Evolutionary conservation across 53 echinoderm and acorn worm genomes (phyloP).

Genomic region (Holothuria leucospilota): DNA sequence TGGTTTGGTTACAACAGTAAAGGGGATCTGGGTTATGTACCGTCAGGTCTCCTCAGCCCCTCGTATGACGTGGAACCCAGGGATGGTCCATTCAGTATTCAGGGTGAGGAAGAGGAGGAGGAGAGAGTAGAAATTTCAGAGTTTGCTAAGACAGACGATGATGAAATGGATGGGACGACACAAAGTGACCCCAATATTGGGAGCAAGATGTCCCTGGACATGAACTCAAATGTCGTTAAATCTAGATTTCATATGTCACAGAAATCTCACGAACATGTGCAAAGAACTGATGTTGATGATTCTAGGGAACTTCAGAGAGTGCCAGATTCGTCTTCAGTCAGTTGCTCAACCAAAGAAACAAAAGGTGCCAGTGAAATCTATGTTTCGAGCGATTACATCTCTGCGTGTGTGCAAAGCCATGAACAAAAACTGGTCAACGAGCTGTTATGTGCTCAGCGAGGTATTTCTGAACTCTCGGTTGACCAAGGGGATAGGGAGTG

Average conservation of each 20-base stretch:
- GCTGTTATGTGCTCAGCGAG: background rate
- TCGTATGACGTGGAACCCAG: constrained; percentile 32
- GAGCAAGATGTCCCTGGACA: constrained; percentile 19
- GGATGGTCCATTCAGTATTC: constrained; percentile 14
- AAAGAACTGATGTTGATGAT: constrained; percentile 44
- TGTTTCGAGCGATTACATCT: constrained; percentile 86
- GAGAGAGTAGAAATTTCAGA: constrained; percentile 66
- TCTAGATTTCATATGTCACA: constrained; percentile 51
- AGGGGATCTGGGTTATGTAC: constrained; percentile 87
- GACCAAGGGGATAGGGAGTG: background rate
- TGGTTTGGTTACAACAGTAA: constrained; percentile 90
- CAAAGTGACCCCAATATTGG: background rate
- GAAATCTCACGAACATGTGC: constrained; percentile 26
- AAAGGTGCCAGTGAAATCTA: constrained; percentile 71
- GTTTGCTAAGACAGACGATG: constrained; percentile 53
- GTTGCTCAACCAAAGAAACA: background rate
- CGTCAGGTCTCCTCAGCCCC: constrained; percentile 74
- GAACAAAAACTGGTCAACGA: background rate
- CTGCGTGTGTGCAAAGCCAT: constrained; percentile 63
- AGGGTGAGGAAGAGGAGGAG: constrained; percentile 38
- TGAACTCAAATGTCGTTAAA: constrained; percentile 64
- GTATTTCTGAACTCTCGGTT: background rate
- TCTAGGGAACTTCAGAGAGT: constrained; percentile 51
- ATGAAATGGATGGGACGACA: constrained; percentile 30
- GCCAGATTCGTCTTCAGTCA: background rate